Base-by-base conservation (phyloP, 35 echinoderm and acorn worm genomes). In the Stichopus chloronotus region DNA sequence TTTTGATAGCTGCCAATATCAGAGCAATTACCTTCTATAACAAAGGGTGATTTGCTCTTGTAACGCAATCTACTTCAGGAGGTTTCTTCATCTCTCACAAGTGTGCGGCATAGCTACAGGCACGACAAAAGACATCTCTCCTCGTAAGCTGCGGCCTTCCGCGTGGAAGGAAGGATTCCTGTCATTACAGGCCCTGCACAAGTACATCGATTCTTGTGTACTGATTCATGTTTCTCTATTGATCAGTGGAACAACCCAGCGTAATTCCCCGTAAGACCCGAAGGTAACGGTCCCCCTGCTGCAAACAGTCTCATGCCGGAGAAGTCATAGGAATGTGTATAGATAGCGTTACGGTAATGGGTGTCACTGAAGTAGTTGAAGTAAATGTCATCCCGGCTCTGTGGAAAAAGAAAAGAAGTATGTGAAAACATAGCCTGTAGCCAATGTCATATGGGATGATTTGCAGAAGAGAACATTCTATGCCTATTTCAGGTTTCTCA, bases 181-280 rank as follows among this genome's bases (percentile, higher is more conserved):
- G 69, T 7, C 19, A 74, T 74, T 21, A 74, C 69, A 74, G 69
- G 69, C 69, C 69, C 69, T 74, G 69, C 17, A 74, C 69, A 74
- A 16, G 19, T 65, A 9, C 11, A 65, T 14, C 17, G 17, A 74
- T 74, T 72, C 1, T 3, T n/a, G 9, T 72, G 6, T 20, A 14
- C 6, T n/a, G 22, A 74, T 74, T 7, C 17, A 74, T n/a, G 69
- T n/a, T 74, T 7, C 17, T 19, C 69, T 21, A 20, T 2, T 74
- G 22, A 12, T 87, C 86, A 99, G 43, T 99, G 94, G 92, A 95
- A 99, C 13, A 99, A 8, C 5, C 93, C 97, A 56, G 92, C 95
- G 92, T 99, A 99, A 78, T 99, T 99, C 14, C 97, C 97, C 16
- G 91, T 93, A 8, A 99, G 90, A 22, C 97, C 97, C 24, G 97